phyloP scores from a whole-genome alignment of 2,113 vertebrate species.

The Mohoua ochrocephala region DNA sequence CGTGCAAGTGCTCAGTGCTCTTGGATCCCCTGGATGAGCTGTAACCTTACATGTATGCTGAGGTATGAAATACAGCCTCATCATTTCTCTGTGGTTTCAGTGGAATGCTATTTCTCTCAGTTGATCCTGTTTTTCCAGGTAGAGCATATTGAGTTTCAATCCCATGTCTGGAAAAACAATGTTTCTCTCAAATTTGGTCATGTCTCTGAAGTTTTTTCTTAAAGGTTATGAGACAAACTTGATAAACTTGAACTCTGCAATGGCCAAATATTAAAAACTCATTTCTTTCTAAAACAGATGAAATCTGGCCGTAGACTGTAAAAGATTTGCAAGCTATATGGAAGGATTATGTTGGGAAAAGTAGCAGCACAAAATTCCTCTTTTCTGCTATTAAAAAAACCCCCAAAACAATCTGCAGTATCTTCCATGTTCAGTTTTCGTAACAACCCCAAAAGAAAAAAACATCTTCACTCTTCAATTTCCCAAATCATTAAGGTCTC shows the following conservation, averaged over 20 bases:
- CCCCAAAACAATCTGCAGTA: neutral
- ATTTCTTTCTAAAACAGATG: neutral
- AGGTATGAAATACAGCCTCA: slow-evolving; percentile 15
- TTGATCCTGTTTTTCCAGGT: slow-evolving; percentile 41
- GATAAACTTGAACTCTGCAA: neutral
- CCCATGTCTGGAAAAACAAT: slow-evolving; percentile 27
- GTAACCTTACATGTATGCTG: neutral
- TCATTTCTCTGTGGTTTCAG: neutral
- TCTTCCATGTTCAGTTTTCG: neutral
- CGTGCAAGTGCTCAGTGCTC: neutral
- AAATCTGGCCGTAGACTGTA: neutral
- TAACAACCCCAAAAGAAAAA: neutral
- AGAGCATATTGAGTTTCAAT: slow-evolving; percentile 27
- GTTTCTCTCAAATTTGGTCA: neutral
- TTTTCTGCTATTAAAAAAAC: neutral
- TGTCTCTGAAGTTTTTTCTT: neutral
- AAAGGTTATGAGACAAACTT: neutral
- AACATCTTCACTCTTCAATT: neutral
- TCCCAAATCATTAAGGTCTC: neutral
- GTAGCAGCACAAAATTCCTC: neutral
- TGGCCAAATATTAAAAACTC: neutral
- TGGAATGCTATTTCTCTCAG: slow-evolving; percentile 8
- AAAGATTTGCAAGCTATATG: neutral
- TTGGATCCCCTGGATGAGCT: neutral
- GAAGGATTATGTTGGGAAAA: neutral